phyloP scores from a whole-genome alignment of 2,113 vertebrate genomes.

The Vidua macroura region DNA sequence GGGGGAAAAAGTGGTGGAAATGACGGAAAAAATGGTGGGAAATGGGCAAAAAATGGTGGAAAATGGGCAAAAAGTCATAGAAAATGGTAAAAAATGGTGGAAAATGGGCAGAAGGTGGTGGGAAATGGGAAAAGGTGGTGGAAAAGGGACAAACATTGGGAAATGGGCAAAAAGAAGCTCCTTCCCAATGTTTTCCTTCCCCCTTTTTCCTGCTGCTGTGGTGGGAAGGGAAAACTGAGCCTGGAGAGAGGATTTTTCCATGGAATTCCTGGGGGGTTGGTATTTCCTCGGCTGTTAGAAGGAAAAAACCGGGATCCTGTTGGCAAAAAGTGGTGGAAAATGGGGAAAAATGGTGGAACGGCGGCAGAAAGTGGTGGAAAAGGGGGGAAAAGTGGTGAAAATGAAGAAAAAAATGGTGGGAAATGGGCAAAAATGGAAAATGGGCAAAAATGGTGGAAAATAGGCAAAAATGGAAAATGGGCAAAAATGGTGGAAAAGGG shows the following conservation, averaged over 20 bases:
- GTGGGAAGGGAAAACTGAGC: neutral
- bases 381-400: neutral
- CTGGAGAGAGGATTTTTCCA: neutral
- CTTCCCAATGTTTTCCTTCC: too few relatives aligned
- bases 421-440: neutral
- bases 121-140: too few relatives aligned
- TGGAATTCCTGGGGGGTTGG: rapidly evolving
- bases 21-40: neutral
- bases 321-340: neutral
- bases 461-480: too few relatives aligned
- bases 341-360: neutral
- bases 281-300: neutral
- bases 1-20: neutral
- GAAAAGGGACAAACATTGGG: neutral
- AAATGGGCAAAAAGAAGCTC: too few relatives aligned
- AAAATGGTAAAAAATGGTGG: neutral
- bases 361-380: neutral
- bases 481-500: too few relatives aligned
- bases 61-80: neutral
- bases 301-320: rapidly evolving
- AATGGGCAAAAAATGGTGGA: neutral
- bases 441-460: neutral
- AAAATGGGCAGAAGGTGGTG: too few relatives aligned
- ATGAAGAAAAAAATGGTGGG: neutral
- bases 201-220: neutral